Conservation (phyloP, 2,113 vertebrate species). For the Silurus asotus region DNA sequence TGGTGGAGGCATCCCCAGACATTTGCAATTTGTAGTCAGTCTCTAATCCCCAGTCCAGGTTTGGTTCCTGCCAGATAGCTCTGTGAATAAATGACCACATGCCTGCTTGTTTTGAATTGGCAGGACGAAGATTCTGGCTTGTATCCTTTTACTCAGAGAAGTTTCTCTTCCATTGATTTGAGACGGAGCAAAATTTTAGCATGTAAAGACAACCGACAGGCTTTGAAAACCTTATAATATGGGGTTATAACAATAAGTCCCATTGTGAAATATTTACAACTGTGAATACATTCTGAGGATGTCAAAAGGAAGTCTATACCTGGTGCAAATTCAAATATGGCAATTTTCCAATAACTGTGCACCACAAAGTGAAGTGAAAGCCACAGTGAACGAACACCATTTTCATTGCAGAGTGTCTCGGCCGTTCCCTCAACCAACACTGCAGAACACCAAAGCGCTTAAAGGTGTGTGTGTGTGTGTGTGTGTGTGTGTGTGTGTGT, state of each 20-base stretch:
- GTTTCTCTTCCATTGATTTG: conserved; percentile 10
- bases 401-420: conserved; percentile 20
- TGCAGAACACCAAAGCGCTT: conserved; percentile 56
- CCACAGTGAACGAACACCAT: not conserved
- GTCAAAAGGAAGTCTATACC: conserved; percentile 1
- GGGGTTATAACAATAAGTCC: not conserved
- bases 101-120: conserved; percentile 36
- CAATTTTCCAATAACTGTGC: conserved; percentile 20
- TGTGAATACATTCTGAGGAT: not conserved
- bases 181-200: not conserved
- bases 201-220: conserved; percentile 1
- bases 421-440: conserved; percentile 45
- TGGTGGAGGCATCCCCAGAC: conserved; percentile 13
- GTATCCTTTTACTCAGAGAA: conserved; percentile 21
- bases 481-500: conserved; percentile 1
- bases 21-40: conserved; percentile 18
- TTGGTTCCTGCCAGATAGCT: conserved; percentile 57
- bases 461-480: conserved; percentile 16
- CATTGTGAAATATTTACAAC: not conserved
- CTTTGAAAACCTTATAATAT: not conserved
- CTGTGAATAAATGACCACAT: conserved; percentile 54
- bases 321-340: conserved; percentile 10
- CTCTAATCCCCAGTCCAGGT: conserved; percentile 32
- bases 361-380: not conserved
- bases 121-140: conserved; percentile 16